These are phyloP conservation scores for Rhodeus uyekii DNA, from an alignment of 2,797 vertebrate species.

Conservation along the genomic window DNA sequence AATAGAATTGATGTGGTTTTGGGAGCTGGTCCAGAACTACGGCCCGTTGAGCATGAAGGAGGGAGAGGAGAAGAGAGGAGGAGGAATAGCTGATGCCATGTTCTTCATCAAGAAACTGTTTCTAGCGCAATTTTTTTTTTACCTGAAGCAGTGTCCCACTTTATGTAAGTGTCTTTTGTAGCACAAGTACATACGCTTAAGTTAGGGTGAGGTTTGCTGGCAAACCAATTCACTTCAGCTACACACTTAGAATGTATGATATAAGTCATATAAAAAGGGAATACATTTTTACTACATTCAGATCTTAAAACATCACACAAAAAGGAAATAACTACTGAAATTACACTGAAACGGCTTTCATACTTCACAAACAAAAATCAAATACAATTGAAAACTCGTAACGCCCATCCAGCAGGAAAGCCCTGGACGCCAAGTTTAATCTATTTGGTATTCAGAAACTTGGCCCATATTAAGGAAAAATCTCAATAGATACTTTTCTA, in stretches of 20 bases:
- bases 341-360: background rate
- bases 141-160: slow-evolving; percentile 33
- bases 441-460: background rate
- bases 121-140: slow-evolving; percentile 3
- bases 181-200: background rate
- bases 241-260: background rate
- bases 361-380: too few relatives aligned
- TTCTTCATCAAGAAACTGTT: slow-evolving; percentile 32
- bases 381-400: background rate
- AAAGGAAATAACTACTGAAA: background rate
- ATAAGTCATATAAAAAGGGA: background rate
- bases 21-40: slow-evolving; percentile 35
- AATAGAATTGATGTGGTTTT: slow-evolving; percentile 37
- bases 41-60: slow-evolving; percentile 30
- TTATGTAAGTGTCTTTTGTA: background rate
- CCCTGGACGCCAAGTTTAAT: background rate
- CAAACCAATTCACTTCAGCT: background rate
- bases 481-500: background rate
- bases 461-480: background rate
- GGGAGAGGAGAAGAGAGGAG: slow-evolving; percentile 25
- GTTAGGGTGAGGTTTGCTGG: background rate
- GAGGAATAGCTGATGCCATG: slow-evolving; percentile 21
- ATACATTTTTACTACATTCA: background rate
- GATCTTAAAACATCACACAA: background rate
- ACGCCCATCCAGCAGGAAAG: background rate